These are phyloP conservation scores for Tinea semifulvella DNA, from an alignment of 2,888 invertebrate species.

Conservation along the genomic window DNA sequence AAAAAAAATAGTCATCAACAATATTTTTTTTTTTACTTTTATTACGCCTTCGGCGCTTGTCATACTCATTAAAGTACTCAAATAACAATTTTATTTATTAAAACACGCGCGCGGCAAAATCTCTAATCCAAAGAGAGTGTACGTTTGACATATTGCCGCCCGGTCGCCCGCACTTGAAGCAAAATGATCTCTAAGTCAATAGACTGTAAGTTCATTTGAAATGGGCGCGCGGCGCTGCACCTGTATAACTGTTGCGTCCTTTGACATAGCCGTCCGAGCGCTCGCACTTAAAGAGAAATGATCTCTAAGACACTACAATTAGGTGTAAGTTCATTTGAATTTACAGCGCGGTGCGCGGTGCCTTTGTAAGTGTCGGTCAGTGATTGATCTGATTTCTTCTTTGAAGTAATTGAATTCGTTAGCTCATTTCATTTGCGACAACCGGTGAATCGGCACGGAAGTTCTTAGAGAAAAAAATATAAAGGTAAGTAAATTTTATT, in stretches of 20 bases:
- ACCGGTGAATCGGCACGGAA: neutral
- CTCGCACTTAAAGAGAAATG: conserved; percentile 11
- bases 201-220: too few species aligned
- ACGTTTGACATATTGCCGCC: too few species aligned
- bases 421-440: neutral
- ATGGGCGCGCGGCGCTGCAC: too few species aligned
- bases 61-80: conserved; percentile 13
- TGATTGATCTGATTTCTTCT: neutral
- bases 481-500: neutral
- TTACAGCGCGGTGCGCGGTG: conserved; percentile 12
- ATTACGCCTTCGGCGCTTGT: conserved; percentile 15
- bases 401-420: neutral
- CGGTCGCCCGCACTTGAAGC: too few species aligned
- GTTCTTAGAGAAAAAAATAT: neutral
- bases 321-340: conserved; percentile 13
- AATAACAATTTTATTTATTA: too few species aligned
- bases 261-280: too few species aligned
- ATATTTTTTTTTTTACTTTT: conserved; percentile 13
- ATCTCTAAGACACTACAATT: conserved; percentile 5
- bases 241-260: too few species aligned
- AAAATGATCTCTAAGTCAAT: too few species aligned
- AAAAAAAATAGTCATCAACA: too few species aligned
- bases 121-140: too few species aligned
- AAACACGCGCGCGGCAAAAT: too few species aligned
- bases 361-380: conserved; percentile 4